Percentiles rank a stretch among this genome's conserved stretches.
Evolutionary conservation across 2,113 vertebrate species (phyloP).

Genomic region (Neolamprologus devosi): DNA sequence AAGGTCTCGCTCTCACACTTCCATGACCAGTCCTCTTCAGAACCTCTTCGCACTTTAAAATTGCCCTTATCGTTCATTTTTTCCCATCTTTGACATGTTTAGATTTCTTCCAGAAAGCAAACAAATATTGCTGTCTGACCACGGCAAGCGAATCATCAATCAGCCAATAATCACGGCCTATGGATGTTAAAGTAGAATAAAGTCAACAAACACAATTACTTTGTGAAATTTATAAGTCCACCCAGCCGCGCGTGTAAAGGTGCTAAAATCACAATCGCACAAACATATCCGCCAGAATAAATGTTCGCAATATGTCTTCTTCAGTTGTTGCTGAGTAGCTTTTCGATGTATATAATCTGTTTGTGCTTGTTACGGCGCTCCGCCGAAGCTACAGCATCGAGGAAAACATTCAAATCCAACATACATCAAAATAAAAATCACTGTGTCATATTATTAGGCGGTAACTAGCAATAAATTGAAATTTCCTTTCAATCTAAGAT

Average conservation of each 20-base stretch:
- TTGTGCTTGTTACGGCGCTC: not conserved
- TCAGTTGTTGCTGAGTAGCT: not conserved
- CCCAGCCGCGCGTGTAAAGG: not conserved
- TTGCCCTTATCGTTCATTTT: not conserved
- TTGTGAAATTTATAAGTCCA: not conserved
- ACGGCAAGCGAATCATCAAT: not conserved
- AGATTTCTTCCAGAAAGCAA: not conserved
- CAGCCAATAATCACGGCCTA: not conserved
- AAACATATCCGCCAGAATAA: not conserved
- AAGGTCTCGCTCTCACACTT: not conserved
- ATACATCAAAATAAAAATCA: not conserved
- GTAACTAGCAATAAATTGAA: not conserved
- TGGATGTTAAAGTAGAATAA: not conserved
- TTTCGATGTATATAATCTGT: not conserved
- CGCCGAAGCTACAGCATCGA: not conserved
- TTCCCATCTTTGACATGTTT: not conserved
- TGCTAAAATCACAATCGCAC: not conserved
- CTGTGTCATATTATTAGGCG: not conserved
- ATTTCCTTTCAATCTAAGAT: not conserved
- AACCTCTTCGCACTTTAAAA: not conserved
- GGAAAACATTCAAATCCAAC: not conserved
- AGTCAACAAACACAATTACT: not conserved
- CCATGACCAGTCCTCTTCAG: not conserved
- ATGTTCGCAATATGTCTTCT: not conserved
- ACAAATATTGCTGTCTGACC: not conserved